These are phyloP conservation scores for Sminthurinus aureus DNA, from an alignment of 2,888 invertebrate species.

Conservation along the genomic window DNA sequence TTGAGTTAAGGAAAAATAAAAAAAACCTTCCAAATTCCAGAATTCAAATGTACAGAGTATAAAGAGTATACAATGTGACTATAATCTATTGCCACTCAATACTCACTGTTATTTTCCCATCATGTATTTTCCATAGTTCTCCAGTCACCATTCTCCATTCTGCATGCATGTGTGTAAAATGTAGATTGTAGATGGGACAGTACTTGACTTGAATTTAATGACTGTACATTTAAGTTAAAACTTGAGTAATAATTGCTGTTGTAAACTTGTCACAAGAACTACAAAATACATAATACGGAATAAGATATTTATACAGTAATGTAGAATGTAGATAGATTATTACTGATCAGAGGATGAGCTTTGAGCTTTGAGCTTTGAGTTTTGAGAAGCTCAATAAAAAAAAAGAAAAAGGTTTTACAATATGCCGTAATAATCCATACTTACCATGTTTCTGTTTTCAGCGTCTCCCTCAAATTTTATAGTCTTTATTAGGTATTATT, in stretches of 20 bases:
- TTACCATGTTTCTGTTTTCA: too few species aligned
- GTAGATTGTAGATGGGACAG: background rate
- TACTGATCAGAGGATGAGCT: too few species aligned
- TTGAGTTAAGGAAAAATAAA: background rate
- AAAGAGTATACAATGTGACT: background rate
- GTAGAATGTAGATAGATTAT: background rate
- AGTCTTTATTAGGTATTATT: conserved; percentile 16
- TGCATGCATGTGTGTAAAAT: background rate
- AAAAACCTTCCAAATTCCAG: too few species aligned
- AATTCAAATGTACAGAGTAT: too few species aligned
- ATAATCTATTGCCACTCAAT: background rate
- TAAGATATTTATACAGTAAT: conserved; percentile 6
- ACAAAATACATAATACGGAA: conserved; percentile 26
- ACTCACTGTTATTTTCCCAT: background rate
- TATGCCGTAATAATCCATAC: background rate
- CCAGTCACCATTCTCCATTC: background rate
- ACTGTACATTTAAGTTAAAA: conserved; percentile 5
- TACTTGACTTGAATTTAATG: too few species aligned
- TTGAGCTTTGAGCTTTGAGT: too few species aligned
- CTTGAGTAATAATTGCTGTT: conserved; percentile 36
- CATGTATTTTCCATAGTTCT: background rate
- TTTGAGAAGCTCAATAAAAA: background rate
- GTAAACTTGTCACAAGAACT: conserved; percentile 40
- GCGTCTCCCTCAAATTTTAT: conserved; percentile 12
- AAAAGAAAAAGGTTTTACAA: conserved; percentile 33